phyloP scores from a whole-genome alignment of 2,113 vertebrate species.

The Sturnira hondurensis region DNA sequence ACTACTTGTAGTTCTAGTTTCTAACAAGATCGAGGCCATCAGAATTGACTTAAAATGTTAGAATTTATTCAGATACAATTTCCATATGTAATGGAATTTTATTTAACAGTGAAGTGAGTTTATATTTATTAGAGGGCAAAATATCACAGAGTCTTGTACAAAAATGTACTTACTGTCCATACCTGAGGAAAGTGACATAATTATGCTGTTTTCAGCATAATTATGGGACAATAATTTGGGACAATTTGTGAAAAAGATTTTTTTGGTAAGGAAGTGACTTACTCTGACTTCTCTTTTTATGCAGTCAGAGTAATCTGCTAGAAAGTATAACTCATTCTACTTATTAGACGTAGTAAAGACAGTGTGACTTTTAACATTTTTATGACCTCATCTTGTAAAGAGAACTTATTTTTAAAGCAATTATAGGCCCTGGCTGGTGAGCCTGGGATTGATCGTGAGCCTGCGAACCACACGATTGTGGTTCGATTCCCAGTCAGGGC shows the following conservation, averaged over 20 bases:
- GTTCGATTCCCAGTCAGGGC: too few species aligned
- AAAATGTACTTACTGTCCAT: neutral
- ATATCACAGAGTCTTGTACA: neutral
- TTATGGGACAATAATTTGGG: too few species aligned
- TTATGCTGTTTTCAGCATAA: neutral
- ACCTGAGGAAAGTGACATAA: neutral
- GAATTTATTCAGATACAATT: neutral
- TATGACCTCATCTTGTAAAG: neutral
- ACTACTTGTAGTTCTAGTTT: neutral
- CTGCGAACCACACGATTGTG: too few species aligned
- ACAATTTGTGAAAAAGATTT: neutral
- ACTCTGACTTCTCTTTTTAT: constrained; percentile 23
- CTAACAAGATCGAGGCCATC: neutral
- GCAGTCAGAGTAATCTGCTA: neutral
- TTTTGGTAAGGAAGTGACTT: neutral
- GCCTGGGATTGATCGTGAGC: too few species aligned
- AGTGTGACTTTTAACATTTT: neutral
- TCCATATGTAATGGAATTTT: neutral
- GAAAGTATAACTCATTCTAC: neutral
- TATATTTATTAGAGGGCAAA: neutral
- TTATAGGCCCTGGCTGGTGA: too few species aligned
- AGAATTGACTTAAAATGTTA: constrained; percentile 5
- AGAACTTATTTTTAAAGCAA: constrained; percentile 3
- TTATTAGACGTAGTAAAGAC: neutral
- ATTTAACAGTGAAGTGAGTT: neutral